phyloP scores from a whole-genome alignment of 2,797 vertebrate genomes.

The Phataginus tetradactyla region DNA sequence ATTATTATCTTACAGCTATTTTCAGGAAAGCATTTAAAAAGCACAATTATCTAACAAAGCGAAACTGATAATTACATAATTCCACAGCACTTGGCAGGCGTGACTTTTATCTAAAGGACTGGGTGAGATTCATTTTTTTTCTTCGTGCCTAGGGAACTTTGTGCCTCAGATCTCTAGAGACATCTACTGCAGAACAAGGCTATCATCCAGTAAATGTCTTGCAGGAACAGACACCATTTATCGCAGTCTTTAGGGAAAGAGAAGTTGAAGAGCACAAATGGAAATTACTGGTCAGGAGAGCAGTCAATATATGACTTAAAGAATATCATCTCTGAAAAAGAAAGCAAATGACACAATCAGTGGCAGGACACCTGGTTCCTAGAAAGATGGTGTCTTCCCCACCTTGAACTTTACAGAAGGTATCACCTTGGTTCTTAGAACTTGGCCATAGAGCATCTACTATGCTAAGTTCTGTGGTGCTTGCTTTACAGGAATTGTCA shows the following conservation, averaged over 20 bases:
- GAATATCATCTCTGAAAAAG: conserved; percentile 48
- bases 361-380: conserved; percentile 45
- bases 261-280: conserved; percentile 23
- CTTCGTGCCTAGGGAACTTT: background rate
- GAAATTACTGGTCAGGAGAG: conserved; percentile 35
- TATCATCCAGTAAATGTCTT: background rate
- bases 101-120: conserved; percentile 72
- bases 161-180: background rate
- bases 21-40: conserved; percentile 68
- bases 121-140: background rate
- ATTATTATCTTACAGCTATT: conserved; percentile 53
- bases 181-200: background rate
- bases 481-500: background rate
- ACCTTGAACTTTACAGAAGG: conserved; percentile 51
- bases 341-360: conserved; percentile 20
- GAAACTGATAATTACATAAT: conserved; percentile 67
- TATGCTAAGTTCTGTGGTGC: background rate
- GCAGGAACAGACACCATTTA: background rate
- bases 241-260: background rate
- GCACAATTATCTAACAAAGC: conserved; percentile 65
- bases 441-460: background rate
- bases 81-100: conserved; percentile 64
- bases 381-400: conserved; percentile 51
- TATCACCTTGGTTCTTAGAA: conserved; percentile 37
- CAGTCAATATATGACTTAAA: background rate